Evolutionary conservation across 2,113 vertebrate genomes (phyloP).

Genomic region (Pelusios castaneus): DNA sequence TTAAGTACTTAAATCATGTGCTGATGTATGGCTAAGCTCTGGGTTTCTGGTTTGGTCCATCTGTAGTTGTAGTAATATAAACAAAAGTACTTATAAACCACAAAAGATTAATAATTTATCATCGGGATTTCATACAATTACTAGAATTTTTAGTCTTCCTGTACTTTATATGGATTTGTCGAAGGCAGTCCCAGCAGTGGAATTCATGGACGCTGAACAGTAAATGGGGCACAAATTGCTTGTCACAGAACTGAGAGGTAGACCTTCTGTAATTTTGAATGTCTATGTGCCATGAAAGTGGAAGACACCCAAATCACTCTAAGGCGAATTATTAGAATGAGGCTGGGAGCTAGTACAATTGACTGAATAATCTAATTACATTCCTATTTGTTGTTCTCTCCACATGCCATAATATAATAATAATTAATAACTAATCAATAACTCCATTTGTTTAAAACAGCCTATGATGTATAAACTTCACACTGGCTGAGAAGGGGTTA

Average conservation of each 20-base stretch:
- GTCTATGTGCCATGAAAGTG: not conserved
- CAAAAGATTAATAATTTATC: not conserved
- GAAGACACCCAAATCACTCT: constrained; percentile 3
- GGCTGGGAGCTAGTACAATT: not conserved
- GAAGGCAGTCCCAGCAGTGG: not conserved
- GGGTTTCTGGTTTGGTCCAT: not conserved
- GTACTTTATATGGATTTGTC: not conserved
- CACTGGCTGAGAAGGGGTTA: not conserved
- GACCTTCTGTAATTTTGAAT: constrained; percentile 2
- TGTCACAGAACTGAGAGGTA: not conserved
- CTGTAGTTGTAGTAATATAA: not conserved
- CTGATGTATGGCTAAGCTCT: not conserved
- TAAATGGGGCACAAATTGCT: not conserved
- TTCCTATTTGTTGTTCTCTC: not conserved
- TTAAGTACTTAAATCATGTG: not conserved
- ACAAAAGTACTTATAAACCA: not conserved
- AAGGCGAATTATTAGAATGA: not conserved
- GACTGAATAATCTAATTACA: not conserved
- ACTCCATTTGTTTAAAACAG: constrained; percentile 22
- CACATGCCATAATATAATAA: not conserved
- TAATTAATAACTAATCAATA: not conserved
- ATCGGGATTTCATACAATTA: not conserved
- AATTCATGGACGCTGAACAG: not conserved
- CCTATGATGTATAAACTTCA: not conserved
- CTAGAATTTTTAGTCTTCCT: not conserved